Evolutionary conservation across 2,113 vertebrate genomes (phyloP).

Genomic region (Aspidoscelis tigris): DNA sequence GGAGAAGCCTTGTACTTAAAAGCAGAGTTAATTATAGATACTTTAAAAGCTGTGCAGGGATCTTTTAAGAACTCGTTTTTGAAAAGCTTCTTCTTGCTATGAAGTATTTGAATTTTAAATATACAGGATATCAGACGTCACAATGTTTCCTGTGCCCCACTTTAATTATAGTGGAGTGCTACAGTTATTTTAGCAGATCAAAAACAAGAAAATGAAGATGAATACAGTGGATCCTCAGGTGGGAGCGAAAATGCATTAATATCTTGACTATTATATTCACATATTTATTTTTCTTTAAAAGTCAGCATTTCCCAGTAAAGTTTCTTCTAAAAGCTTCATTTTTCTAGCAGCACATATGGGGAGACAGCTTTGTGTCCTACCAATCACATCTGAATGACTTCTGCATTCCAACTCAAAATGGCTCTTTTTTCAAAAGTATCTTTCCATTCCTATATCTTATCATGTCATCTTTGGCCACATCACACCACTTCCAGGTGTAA

Average conservation of each 20-base stretch:
- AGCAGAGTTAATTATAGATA: not conserved
- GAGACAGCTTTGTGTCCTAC: constrained; percentile 1
- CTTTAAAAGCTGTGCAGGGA: not conserved
- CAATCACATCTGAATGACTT: not conserved
- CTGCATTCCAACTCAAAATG: not conserved
- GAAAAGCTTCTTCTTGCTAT: not conserved
- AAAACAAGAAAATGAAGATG: not conserved
- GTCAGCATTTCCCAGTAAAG: constrained; percentile 16
- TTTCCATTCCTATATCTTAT: not conserved
- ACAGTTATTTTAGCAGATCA: not conserved
- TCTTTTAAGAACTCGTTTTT: not conserved
- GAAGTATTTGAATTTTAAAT: constrained; percentile 10
- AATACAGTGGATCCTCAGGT: not conserved
- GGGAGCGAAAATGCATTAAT: not conserved
- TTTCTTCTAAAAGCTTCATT: not conserved
- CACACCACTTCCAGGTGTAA: not conserved
- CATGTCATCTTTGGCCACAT: not conserved
- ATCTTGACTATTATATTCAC: not conserved
- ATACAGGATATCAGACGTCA: not conserved
- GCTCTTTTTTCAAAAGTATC: not conserved
- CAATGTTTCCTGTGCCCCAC: not conserved
- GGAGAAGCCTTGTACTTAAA: not conserved
- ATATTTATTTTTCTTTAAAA: not conserved
- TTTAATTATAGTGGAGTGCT: not conserved
- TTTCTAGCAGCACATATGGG: not conserved